Percentiles rank a stretch among this genome's conserved stretches.
These are phyloP conservation scores for Anastrepha ludens DNA, from an alignment of 1,140 invertebrate species.

Conservation along the genomic window DNA sequence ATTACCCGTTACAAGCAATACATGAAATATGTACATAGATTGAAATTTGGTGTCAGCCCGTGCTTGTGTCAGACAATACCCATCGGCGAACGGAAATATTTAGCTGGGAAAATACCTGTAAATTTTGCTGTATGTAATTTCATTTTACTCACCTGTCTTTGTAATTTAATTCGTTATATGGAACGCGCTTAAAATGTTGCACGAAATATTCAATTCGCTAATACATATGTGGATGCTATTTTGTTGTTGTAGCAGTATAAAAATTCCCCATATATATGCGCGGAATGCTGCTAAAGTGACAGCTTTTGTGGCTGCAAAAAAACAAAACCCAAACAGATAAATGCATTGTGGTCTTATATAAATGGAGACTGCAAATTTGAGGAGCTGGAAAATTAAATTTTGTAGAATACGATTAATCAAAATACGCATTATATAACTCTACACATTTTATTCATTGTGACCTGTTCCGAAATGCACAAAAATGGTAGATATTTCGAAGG, in stretches of 20 bases:
- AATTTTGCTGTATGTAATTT: not conserved
- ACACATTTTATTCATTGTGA: too few relatives aligned
- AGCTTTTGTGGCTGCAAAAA: conserved; percentile 8
- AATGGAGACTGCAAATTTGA: conserved; percentile 7
- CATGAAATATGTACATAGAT: too few relatives aligned
- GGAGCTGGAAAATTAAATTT: too few relatives aligned
- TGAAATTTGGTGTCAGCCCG: too few relatives aligned
- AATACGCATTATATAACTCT: too few relatives aligned
- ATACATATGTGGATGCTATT: not conserved
- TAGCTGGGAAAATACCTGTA: not conserved
- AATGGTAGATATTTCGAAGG: too few relatives aligned
- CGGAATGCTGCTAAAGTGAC: too few relatives aligned
- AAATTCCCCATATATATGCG: too few relatives aligned
- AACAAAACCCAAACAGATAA: not conserved
- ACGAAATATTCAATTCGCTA: conserved; percentile 28
- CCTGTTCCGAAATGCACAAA: too few relatives aligned
- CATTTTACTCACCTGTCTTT: not conserved
- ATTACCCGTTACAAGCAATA: too few relatives aligned
- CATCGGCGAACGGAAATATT: not conserved
- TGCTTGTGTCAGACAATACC: conserved; percentile 6
- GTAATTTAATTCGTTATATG: conserved; percentile 9
- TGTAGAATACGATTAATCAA: too few relatives aligned
- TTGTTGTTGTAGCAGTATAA: too few relatives aligned
- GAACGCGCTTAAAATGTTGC: not conserved
- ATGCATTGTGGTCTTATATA: not conserved